Conservation (phyloP, 2,797 vertebrate genomes). For the Tapirus indicus region DNA sequence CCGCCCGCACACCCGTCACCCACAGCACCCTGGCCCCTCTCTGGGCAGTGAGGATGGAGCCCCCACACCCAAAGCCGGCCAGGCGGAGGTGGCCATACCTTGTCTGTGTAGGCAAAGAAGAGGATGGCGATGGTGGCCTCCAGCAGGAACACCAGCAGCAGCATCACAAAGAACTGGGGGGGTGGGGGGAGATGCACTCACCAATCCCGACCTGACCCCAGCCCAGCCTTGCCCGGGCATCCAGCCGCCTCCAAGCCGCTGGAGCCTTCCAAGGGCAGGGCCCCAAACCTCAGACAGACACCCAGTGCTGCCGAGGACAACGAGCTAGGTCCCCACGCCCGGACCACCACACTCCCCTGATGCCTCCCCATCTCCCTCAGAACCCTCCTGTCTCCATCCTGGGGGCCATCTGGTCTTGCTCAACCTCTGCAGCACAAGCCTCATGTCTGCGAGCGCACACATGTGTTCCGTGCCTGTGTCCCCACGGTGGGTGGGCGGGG, state of each 20-base stretch:
- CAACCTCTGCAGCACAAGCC: not conserved
- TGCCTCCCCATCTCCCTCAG: not conserved
- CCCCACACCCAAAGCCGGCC: not conserved
- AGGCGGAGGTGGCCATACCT: constrained; percentile 88
- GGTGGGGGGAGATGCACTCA: constrained; percentile 29
- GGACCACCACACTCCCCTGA: fast-evolving
- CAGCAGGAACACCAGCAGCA: constrained; percentile 97
- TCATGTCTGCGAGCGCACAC: fast-evolving
- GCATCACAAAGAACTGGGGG: constrained; percentile 96
- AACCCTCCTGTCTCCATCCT: fast-evolving
- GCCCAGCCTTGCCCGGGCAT: constrained; percentile 21
- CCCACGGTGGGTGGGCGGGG: not conserved
- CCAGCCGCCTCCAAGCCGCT: not conserved
- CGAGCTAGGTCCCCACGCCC: not conserved
- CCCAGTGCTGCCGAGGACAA: not conserved
- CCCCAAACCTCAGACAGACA: too few species aligned
- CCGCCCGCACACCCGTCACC: not conserved
- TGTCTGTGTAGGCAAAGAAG: constrained; percentile 97
- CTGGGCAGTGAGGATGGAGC: not conserved
- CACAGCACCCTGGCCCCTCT: not conserved
- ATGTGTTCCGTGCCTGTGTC: not conserved
- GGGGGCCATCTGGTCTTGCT: not conserved
- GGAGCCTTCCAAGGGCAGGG: not conserved
- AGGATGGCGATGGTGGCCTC: constrained; percentile 95
- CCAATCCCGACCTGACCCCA: not conserved